Conservation (phyloP, 2,113 vertebrate genomes). For the Ivindomyrus marchei region DNA sequence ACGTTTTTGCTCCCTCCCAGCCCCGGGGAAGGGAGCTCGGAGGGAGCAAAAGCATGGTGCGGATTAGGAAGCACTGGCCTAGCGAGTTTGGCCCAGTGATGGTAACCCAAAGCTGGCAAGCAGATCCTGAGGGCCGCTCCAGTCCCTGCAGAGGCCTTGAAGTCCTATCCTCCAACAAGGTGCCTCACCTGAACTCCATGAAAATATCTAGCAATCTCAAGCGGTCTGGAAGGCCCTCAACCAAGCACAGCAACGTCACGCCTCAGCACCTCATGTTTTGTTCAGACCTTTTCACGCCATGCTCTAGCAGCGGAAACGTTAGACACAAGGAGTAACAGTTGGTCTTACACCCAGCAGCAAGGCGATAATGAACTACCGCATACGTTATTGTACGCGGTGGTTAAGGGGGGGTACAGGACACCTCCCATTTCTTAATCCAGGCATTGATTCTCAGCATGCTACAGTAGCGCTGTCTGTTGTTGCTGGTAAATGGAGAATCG, state of each 20-base stretch:
- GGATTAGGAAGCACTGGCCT: not conserved
- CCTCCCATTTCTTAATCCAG: not conserved
- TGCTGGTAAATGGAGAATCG: not conserved
- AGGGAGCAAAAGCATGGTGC: not conserved
- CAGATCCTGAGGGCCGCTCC: not conserved
- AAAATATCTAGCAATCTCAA: not conserved
- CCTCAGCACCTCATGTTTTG: not conserved
- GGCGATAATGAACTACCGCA: slow-evolving; percentile 1
- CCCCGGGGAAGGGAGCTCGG: too few relatives aligned
- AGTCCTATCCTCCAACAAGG: not conserved
- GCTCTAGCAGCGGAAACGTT: not conserved
- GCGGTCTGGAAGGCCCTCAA: not conserved
- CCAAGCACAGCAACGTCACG: not conserved
- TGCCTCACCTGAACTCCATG: not conserved
- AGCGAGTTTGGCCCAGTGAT: not conserved
- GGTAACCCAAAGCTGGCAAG: not conserved
- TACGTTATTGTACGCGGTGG: not conserved
- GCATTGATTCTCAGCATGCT: not conserved
- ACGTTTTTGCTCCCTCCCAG: not conserved
- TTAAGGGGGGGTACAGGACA: too few relatives aligned
- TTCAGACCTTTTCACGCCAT: not conserved
- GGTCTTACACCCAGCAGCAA: not conserved
- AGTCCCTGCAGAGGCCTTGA: not conserved
- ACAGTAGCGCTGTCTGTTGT: not conserved
- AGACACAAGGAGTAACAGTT: slow-evolving; percentile 2